Base-by-base conservation (phyloP, 2,113 vertebrate genomes). In the Tiliqua scincoides region DNA sequence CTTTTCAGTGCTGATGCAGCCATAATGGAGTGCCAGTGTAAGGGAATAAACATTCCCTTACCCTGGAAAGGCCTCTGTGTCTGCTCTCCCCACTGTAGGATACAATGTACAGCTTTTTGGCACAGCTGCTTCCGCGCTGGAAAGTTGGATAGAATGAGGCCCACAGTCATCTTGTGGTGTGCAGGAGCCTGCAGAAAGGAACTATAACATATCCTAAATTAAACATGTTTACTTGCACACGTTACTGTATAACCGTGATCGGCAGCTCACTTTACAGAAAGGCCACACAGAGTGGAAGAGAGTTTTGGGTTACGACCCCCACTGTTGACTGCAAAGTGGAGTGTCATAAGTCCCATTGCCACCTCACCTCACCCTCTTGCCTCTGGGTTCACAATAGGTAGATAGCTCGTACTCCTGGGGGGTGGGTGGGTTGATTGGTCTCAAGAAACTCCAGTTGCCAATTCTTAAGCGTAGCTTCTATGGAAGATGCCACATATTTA, bases 401-500 rank as follows among this genome's bases (percentile, higher is more conserved):
- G 37, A 21, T 11, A 63, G 20, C 61, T 63, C 18, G 61, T 63
- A 23, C 14, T 63, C 14, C 21, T 63, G 18, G 32, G 67, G 15
- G 6, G n/a, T n/a, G n/a, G n/a, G n/a, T n/a, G 23, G 20, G 5
- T 52, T 3, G 2, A 27, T 72, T 59, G 2, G 35, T 7, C 7
- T 23, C 30, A 23, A 25, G 37, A 17, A 14, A 62, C 21, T 83
- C 11, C 8, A 21, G 1, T 48, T 20, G 71, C 57, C 9, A 68
- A 74, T 32, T 15, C 23, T 15, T 14, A 12, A 37, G 40, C 12
- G 12, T 79, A 79, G 68, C 68, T 63, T 61, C 30, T 1, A 35
- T 10, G 70, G 73, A 14, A 80, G 72, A 82, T 84, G 82, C 91
- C 85, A 87, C 43, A 71, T 74, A 81, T 68, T 61, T 83, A 23